A percentile compares a stretch with the other conserved stretches of the same genome.
These are phyloP conservation scores for Microplitis deprimator DNA, from an alignment of 2,888 invertebrate species.

Conservation along the genomic window DNA sequence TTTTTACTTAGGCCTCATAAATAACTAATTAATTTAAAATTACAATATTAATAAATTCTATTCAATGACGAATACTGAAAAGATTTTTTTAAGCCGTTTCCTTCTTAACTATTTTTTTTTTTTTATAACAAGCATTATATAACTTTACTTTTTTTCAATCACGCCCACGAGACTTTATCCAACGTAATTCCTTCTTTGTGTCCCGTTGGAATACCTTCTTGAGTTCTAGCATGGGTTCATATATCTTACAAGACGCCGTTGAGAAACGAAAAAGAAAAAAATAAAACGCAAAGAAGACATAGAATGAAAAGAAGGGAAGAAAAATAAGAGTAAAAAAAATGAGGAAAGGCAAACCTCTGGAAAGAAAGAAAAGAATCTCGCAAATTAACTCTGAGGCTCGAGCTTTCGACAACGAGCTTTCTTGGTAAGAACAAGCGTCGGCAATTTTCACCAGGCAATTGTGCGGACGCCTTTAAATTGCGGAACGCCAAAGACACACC, in stretches of 20 bases:
- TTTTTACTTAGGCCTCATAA: no score
- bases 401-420: constrained; percentile 52
- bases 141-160: constrained; percentile 65
- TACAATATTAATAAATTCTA: background rate
- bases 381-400: constrained; percentile 65
- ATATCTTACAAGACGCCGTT: constrained; percentile 59
- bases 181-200: constrained; percentile 63
- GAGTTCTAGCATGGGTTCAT: constrained; percentile 58
- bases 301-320: constrained; percentile 17
- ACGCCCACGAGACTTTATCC: constrained; percentile 55
- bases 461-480: constrained; percentile 61
- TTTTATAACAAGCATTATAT: constrained; percentile 41
- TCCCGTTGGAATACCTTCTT: constrained; percentile 48
- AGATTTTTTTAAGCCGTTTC: constrained; percentile 12
- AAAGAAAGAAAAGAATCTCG: constrained; percentile 55
- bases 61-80: background rate
- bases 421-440: constrained; percentile 61
- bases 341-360: constrained; percentile 37
- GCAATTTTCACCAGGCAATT: constrained; percentile 67
- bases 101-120: constrained; percentile 1
- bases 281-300: constrained; percentile 13
- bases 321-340: constrained; percentile 17
- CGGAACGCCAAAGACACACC: constrained; percentile 45
- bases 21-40: no score
- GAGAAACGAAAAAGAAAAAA: constrained; percentile 40